Base-by-base conservation (phyloP, 2,888 invertebrate species). In the Eilema caniola region DNA sequence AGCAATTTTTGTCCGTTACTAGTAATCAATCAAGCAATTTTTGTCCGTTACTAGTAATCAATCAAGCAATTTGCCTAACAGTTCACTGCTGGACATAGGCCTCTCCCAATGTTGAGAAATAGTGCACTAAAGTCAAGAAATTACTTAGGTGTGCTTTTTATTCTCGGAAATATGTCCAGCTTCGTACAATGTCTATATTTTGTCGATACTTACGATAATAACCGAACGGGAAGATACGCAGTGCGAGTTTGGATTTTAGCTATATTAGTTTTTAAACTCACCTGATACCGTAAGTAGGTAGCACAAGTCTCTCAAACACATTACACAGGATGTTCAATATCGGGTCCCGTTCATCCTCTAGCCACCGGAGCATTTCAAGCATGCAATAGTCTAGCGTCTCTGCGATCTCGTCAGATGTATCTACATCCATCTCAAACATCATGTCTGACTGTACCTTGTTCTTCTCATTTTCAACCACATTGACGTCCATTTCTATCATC, bases 281-380 rank as follows among this genome's bases (percentile, higher is more conserved):
- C 95, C 91, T 92, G 56, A 97, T 97, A 37, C 97, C 98, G 90
- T 98, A 97, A 0, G 98, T 98, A 0, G 98, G 97, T 72, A 99
- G 91, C 77, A 99, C 96, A 56, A 98, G 95, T 84, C 96, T 96
- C 83, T 99, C 98, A 90, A 99, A 99, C 3, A 97, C 96, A 74
- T 93, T 93, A 73, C 98, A 93, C 66, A 96, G 83, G 16, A 95
- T 91, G 86, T 97, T 96, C 14, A 97, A 93, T 61, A 95, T 95
- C 0, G 96, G 96, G 89, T 96, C 96, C 78, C 97, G 95, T 79
- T 96, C 96, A 16, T 96, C 92, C 69, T 97, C 93, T 62, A 98
- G 91, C 94, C 97, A 98, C 70, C 95, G 93, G 61, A 98, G 96
- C 72, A 98, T 86, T 85, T 97, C 96, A 68, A 97, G 91, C 96